phyloP scores from a whole-genome alignment of 2,113 vertebrate genomes.

The Pogonocichla stellata region DNA sequence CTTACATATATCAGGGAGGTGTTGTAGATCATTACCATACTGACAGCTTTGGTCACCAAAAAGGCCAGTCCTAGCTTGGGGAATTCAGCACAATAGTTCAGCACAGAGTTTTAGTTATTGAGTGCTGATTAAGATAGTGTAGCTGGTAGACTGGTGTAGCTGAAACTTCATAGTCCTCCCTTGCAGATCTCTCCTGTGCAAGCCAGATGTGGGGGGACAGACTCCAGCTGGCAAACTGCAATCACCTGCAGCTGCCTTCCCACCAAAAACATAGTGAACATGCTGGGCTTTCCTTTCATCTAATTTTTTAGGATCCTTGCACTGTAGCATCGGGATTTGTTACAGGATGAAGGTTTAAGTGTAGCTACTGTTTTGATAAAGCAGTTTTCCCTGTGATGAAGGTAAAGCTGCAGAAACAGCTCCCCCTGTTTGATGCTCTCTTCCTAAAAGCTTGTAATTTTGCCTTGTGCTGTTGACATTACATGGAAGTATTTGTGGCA shows the following conservation, averaged over 20 bases:
- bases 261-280: background rate
- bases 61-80: background rate
- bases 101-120: background rate
- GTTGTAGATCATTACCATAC: background rate
- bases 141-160: background rate
- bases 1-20: background rate
- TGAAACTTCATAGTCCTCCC: background rate
- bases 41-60: background rate
- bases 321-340: background rate
- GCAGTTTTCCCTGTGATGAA: background rate
- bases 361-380: background rate
- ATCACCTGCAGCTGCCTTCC: background rate
- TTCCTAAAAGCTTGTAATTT: background rate
- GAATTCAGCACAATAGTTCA: background rate
- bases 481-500: background rate
- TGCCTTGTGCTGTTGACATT: background rate
- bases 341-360: background rate
- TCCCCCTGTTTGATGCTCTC: background rate
- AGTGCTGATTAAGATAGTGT: background rate
- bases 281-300: background rate
- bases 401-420: background rate
- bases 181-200: background rate
- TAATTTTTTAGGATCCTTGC: background rate
- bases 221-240: background rate
- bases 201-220: accelerated